Base-by-base conservation (phyloP, 1,140 invertebrate species). In the Triops cancriformis region DNA sequence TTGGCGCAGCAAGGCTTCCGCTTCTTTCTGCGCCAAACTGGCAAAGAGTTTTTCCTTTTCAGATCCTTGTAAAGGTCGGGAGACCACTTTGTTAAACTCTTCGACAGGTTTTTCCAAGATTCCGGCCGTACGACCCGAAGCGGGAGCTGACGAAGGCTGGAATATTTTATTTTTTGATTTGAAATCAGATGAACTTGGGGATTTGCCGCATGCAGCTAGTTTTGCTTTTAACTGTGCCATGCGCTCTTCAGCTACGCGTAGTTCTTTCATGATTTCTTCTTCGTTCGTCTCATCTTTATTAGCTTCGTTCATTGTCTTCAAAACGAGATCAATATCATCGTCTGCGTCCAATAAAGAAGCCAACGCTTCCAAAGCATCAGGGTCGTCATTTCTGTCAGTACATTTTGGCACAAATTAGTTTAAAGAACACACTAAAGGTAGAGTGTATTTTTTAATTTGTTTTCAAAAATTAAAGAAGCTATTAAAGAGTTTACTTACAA, bases 311-410 rank as follows among this genome's bases (percentile, higher is more conserved):
- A 6, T 64, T 64, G 51, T 6, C 23, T 23, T 14, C 7, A 37
- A 7, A 64, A 12, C 51, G 4, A 64, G 6, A 14, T 3, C 51
- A 6, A 1, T 23, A 18, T 6, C 3, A n/a, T 64, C 51, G 51
- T 64, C 51, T 14, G 14, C 51, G 18, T 64, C 51, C 51, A 64
- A 14, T 64, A 64, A 64, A 64, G 51, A 64, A n/a, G 51, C 51
- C 23, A 64, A 64, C 6, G 23, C 51, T 6, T 64, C 51, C 51
- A 64, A 64, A 18, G 14, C 51, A 64, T 14, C 51, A 14, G 4
- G 23, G 23, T 64, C 51, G 6, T 64, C 51, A 23, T 64, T 23
- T 23, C 51, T 64, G 51, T 64, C 9, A 64, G 89, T 89, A 9
- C 1, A 64, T 64, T 64, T 64, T 64, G 43, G 11, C 18, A 45